Evolutionary conservation across 2,888 invertebrate species (phyloP).

Genomic region (Drosophila quinaria): DNA sequence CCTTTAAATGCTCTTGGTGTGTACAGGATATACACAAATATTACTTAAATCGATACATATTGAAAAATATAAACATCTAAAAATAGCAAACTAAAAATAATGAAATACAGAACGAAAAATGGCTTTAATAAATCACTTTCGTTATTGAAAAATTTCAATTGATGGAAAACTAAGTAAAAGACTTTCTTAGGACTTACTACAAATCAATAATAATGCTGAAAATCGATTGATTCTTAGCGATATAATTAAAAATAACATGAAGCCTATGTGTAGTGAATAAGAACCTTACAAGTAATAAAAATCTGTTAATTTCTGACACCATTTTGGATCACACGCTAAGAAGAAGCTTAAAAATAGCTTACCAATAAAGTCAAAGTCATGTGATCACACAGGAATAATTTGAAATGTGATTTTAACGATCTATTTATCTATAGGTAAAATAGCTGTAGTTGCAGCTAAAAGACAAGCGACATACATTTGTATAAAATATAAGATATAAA

Average conservation of each 20-base stretch:
- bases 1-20: neutral
- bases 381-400: slow-evolving; percentile 12
- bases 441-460: slow-evolving; percentile 28
- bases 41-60: slow-evolving; percentile 2
- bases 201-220: neutral
- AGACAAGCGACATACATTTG: slow-evolving; percentile 21
- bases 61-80: slow-evolving; percentile 5
- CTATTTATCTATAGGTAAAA: slow-evolving; percentile 33
- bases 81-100: slow-evolving; percentile 4
- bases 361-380: slow-evolving; percentile 35
- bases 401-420: slow-evolving; percentile 55
- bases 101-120: neutral
- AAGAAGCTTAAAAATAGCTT: slow-evolving; percentile 14
- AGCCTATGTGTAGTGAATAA: neutral
- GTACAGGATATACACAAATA: neutral
- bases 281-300: slow-evolving; percentile 9
- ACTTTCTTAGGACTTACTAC: neutral
- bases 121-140: neutral
- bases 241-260: neutral
- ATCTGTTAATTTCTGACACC: slow-evolving; percentile 19
- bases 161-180: neutral
- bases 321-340: slow-evolving; percentile 6
- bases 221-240: neutral
- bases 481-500: slow-evolving; percentile 29
- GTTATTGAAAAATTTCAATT: neutral